Evolutionary conservation across 2,797 vertebrate species (phyloP), one percentile per base, ranked within the genome.

Genomic region (Urocyon cinereoargenteus): DNA sequence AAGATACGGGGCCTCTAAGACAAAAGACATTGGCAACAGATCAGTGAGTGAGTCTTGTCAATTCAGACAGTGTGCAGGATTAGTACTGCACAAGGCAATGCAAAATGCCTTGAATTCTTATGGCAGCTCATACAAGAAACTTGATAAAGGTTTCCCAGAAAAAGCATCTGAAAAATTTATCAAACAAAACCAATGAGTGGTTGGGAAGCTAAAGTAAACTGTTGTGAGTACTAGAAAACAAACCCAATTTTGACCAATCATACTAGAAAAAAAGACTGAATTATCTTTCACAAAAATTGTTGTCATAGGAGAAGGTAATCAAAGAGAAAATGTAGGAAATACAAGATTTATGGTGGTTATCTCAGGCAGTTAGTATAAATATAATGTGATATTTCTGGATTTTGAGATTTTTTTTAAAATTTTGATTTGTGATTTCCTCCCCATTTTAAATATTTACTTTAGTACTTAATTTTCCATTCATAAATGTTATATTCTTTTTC

Each of bases 201-300:
- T 8, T 53, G 34, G 55, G 22, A 91, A 86, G 88, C 51, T 89
- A 92, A 62, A 62, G 91, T 49, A 68, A 89, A 93, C 49, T 88
- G 51, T 59, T 72, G 36, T 73, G 77, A 90, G 86, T 88, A n/a
- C 59, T 88, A 49, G 36, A 73, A 92, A 82, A 62, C 31, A 87
- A 94, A 24, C 14, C 45, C 53, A 79, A 19, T 51, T 79, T 70
- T 61, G 36, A 72, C 72, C 36, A 77, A 51, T 91, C 31, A 86
- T 78, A 22, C 49, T 28, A 64, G 26, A 86, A 87, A 57, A 57
- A 78, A 97, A 91, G 45, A 22, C 18, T 34, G 3, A 26, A n/a
- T 73, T 88, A 66, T 64, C 57, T 87, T 92, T 97, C 77, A n/a
- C 1, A 75, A 94, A 96, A 85, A 84, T 53, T 36, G 5, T 57